These are phyloP conservation scores for Cylloceria caligata DNA, from an alignment of 2,888 invertebrate genomes.

Conservation along the genomic window DNA sequence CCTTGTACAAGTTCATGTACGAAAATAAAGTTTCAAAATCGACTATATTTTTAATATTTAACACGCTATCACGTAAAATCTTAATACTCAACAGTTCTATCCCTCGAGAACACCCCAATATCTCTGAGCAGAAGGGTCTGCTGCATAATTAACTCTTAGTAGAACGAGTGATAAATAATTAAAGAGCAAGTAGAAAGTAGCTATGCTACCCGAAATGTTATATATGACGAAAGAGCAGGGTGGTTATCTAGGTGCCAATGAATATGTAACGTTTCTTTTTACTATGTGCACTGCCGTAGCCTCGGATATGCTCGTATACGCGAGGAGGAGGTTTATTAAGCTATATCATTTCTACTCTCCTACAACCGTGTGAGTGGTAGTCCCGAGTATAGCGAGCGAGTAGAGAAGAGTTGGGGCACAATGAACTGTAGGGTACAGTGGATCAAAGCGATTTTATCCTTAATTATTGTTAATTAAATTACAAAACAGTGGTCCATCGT, in stretches of 20 bases:
- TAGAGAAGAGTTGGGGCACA: too few species aligned
- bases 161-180: constrained; percentile 43
- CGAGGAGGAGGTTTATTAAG: constrained; percentile 25
- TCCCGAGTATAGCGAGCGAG: neutral
- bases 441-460: too few species aligned
- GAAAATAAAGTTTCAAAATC: neutral
- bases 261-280: constrained; percentile 51
- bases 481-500: too few species aligned
- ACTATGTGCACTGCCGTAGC: neutral
- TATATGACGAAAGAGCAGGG: constrained; percentile 16
- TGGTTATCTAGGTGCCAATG: constrained; percentile 24
- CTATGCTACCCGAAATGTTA: neutral
- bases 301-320: neutral
- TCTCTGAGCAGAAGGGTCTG: neutral
- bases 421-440: too few species aligned
- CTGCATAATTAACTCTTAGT: constrained; percentile 44
- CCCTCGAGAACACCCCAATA: neutral
- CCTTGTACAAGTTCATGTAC: neutral
- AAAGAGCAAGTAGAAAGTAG: constrained; percentile 19
- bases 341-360: constrained; percentile 26
- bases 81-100: neutral
- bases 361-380: constrained; percentile 14
- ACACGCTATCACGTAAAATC: neutral
- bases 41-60: neutral
- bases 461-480: too few species aligned